A percentile compares a stretch with the other conserved stretches of the same genome.
Evolutionary conservation across 2,113 vertebrate genomes (phyloP).

Genomic region (Scalopus aquaticus): DNA sequence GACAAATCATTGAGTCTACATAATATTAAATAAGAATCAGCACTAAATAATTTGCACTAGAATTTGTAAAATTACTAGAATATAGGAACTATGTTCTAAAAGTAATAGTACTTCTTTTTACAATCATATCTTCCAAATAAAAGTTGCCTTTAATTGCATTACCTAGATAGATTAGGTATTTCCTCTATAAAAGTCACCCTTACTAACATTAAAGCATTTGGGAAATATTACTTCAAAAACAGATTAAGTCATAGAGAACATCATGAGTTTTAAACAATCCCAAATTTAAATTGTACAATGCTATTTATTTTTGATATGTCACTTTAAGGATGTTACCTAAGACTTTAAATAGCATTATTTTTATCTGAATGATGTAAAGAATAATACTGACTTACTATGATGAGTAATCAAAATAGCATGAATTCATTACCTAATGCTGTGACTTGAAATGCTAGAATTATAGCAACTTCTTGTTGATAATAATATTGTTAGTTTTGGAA

Average conservation of each 20-base stretch:
- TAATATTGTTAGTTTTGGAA: background rate
- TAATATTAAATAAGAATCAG: background rate
- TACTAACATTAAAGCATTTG: background rate
- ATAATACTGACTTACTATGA: background rate
- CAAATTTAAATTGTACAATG: background rate
- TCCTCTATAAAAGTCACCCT: background rate
- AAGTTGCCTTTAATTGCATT: background rate
- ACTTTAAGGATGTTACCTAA: background rate
- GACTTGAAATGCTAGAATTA: background rate
- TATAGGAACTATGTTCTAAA: background rate
- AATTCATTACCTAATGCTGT: background rate
- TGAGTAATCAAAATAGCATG: background rate
- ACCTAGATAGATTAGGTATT: background rate
- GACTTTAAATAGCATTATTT: background rate
- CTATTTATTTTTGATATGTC: background rate
- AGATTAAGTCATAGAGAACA: background rate
- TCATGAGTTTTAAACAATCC: background rate
- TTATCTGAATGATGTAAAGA: background rate
- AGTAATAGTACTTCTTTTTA: background rate
- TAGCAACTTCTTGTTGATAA: background rate
- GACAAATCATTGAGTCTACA: background rate
- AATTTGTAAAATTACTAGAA: background rate
- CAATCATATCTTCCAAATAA: background rate
- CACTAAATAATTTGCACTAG: background rate
- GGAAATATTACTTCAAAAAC: background rate